Evolutionary conservation across 2,888 invertebrate genomes (phyloP).

Genomic region (Carcina quercana): DNA sequence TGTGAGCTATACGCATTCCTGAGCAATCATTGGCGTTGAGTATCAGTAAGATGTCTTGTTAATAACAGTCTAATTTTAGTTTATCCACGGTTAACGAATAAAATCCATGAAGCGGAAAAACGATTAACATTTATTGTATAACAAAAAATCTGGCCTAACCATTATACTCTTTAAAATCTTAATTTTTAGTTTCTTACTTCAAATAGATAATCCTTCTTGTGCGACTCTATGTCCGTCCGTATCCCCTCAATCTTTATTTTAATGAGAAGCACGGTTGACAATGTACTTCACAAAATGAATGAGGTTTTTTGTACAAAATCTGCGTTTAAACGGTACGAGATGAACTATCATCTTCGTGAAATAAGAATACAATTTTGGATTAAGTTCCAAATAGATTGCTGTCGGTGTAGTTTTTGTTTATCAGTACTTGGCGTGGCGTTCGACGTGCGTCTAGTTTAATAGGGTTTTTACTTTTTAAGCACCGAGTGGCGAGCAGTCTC

Average conservation of each 20-base stretch:
- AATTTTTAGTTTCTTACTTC: background rate
- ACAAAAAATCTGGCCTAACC: background rate
- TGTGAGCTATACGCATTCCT: too few species aligned
- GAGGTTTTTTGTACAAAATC: constrained; percentile 40
- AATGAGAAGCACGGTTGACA: constrained; percentile 64
- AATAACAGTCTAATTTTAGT: too few species aligned
- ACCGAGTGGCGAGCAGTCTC: too few species aligned
- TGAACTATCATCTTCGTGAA: constrained; percentile 25
- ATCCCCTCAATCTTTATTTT: constrained; percentile 25
- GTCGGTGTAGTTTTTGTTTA: constrained; percentile 23
- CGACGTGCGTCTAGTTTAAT: constrained; percentile 37
- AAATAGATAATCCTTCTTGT: constrained; percentile 15
- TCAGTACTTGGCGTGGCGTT: constrained; percentile 23
- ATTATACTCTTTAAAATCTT: background rate
- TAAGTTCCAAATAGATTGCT: constrained; percentile 34
- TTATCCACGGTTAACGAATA: too few species aligned
- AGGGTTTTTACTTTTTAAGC: constrained; percentile 4
- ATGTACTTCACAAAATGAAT: constrained; percentile 38
- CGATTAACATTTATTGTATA: background rate
- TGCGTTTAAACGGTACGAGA: constrained; percentile 40
- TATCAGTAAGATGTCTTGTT: too few species aligned
- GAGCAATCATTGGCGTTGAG: too few species aligned
- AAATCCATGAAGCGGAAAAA: too few species aligned
- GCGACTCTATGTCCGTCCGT: constrained; percentile 8
- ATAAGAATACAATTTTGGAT: constrained; percentile 37